Conservation (phyloP, 2,113 vertebrate genomes). For the Saimiri boliviensis region DNA sequence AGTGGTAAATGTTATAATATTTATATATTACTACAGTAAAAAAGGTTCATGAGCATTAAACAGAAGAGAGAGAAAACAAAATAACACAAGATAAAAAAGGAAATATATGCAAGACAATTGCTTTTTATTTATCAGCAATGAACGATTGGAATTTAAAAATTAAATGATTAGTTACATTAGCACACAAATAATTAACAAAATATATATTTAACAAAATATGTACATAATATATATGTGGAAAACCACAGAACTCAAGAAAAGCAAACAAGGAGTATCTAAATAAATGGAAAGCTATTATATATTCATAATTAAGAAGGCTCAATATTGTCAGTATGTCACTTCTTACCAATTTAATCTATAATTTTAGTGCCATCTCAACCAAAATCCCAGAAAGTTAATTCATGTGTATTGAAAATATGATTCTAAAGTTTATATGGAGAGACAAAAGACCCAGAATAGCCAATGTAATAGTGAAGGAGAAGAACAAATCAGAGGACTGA, state of each 20-base stretch:
- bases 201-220: background rate
- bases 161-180: background rate
- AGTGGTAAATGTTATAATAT: background rate
- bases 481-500: background rate
- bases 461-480: background rate
- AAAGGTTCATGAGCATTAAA: background rate
- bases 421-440: background rate
- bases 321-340: background rate
- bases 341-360: background rate
- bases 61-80: background rate
- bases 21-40: background rate
- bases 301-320: background rate
- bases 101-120: background rate
- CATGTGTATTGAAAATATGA: background rate
- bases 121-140: background rate
- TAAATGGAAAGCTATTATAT: background rate
- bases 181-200: background rate
- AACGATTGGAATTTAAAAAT: background rate
- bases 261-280: background rate
- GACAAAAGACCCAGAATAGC: background rate
- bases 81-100: background rate
- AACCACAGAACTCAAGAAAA: background rate
- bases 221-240: background rate
- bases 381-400: background rate
- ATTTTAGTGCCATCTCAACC: background rate